phyloP scores from a whole-genome alignment of 2,888 invertebrate species.

The Cancer borealis region DNA sequence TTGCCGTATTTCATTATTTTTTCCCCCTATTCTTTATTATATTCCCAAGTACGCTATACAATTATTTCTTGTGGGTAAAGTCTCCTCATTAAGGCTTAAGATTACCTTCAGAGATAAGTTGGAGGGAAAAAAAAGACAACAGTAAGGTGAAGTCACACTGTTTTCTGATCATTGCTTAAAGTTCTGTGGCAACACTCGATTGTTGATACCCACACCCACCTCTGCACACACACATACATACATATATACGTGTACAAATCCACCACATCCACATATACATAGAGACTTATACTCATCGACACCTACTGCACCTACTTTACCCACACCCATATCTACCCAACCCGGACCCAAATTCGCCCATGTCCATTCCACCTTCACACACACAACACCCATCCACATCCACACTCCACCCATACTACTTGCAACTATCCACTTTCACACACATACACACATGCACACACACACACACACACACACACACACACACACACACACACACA shows the following conservation, averaged over 20 bases:
- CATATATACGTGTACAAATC: neutral
- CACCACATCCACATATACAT: neutral
- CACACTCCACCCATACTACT: neutral
- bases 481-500: neutral
- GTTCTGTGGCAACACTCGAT: neutral
- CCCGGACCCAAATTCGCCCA: neutral
- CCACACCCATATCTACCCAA: neutral
- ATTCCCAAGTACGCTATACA: too few species aligned
- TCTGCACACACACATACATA: neutral
- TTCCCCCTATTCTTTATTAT: too few species aligned
- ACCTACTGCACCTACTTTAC: neutral
- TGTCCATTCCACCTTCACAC: neutral
- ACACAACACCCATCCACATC: neutral
- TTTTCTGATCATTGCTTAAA: neutral
- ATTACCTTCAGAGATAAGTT: neutral
- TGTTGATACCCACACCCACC: neutral
- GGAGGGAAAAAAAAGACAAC: too few species aligned
- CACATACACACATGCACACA: neutral
- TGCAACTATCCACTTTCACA: neutral
- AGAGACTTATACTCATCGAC: neutral
- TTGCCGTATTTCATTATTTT: too few species aligned
- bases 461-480: neutral
- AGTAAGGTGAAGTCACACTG: neutral
- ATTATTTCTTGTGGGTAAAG: neutral
- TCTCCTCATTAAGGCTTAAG: neutral